Conservation (phyloP, 2,888 invertebrate species). For the Ormyrus rosae region DNA sequence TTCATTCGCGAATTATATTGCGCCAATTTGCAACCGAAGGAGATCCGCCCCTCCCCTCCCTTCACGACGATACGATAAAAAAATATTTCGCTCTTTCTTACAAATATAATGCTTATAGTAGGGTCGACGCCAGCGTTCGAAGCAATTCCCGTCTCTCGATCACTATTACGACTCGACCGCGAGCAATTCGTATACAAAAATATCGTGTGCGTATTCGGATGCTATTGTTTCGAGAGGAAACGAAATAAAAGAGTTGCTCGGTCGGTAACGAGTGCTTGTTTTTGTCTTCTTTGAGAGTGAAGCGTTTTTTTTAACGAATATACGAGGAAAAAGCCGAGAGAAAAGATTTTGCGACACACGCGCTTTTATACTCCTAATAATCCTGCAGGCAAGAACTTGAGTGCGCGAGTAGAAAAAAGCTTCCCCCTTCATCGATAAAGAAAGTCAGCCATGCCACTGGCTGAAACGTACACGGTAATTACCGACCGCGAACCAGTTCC, state of each 20-base stretch:
- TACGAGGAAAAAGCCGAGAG: not conserved
- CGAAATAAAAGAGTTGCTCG: not conserved
- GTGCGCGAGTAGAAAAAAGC: not conserved
- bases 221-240: not conserved
- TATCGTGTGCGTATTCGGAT: not conserved
- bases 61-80: slow-evolving; percentile 26
- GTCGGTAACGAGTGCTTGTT: not conserved
- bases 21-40: not conserved
- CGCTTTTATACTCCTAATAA: not conserved
- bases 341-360: not conserved
- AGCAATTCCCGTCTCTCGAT: not conserved
- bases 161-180: not conserved
- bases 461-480: not conserved
- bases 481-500: no score
- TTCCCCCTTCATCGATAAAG: no score
- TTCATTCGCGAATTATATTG: not conserved
- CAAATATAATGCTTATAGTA: slow-evolving; percentile 7
- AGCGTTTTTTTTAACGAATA: no score
- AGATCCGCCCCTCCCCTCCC: not conserved
- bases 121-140: not conserved
- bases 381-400: not conserved
- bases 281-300: not conserved
- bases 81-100: slow-evolving; percentile 20
- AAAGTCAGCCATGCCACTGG: not conserved
- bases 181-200: slow-evolving; percentile 1